phyloP scores from a whole-genome alignment of 2,113 vertebrate species.

The Amphiprion ocellaris region DNA sequence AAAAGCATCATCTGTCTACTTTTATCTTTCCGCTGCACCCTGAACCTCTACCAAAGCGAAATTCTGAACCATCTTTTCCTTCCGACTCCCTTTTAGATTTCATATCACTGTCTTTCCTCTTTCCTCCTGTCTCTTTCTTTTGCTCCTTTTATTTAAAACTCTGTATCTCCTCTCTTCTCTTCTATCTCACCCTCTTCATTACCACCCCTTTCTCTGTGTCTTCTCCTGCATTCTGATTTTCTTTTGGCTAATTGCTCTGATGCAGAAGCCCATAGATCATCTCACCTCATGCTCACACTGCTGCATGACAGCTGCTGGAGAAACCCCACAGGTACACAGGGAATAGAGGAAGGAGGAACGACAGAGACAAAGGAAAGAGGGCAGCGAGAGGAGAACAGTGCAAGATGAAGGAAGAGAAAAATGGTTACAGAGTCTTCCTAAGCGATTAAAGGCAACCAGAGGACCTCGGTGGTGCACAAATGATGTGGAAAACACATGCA shows the following conservation, averaged over 20 bases:
- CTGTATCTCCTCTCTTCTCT: neutral
- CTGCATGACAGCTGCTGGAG: slow-evolving; percentile 71
- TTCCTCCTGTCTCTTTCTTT: neutral
- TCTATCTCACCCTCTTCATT: slow-evolving; percentile 5
- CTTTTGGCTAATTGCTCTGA: slow-evolving; percentile 67
- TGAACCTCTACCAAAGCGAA: slow-evolving; percentile 23
- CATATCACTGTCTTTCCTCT: neutral
- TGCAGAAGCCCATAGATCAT: slow-evolving; percentile 75
- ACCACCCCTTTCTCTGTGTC: neutral
- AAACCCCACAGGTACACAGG: slow-evolving; percentile 54
- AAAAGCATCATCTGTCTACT: slow-evolving; percentile 25
- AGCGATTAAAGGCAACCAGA: slow-evolving; percentile 26
- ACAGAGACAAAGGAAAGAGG: neutral
- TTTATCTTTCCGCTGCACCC: slow-evolving; percentile 3
- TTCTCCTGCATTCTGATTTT: slow-evolving; percentile 48
- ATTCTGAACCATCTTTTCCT: slow-evolving; percentile 30
- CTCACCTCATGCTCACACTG: slow-evolving; percentile 63
- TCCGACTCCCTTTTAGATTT: slow-evolving; percentile 13
- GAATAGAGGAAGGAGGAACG: slow-evolving; percentile 10
- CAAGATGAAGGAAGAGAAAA: neutral
- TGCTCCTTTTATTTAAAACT: neutral
- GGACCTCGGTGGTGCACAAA: slow-evolving; percentile 10
- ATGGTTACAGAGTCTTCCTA: slow-evolving; percentile 9
- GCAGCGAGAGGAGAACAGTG: slow-evolving; percentile 5
- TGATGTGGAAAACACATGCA: slow-evolving; percentile 15